Percentiles rank a stretch among this genome's conserved stretches.
These are phyloP conservation scores for Clepsis dumicolana DNA, from an alignment of 2,888 invertebrate genomes.

Conservation along the genomic window DNA sequence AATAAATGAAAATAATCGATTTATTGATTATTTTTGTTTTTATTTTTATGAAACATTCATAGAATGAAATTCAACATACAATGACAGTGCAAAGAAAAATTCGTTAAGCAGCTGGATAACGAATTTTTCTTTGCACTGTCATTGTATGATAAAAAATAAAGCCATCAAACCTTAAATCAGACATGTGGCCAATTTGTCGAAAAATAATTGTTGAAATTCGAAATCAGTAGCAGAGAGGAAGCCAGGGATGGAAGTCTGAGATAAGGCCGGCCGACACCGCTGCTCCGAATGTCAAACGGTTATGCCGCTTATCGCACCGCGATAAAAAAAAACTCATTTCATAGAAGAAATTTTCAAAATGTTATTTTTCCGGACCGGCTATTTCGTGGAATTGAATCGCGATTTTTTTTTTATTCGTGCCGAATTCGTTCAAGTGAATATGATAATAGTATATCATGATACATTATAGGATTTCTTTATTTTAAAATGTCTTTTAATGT, in stretches of 20 bases:
- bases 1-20: too few species aligned
- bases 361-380: slow-evolving; percentile 6
- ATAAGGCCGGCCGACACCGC: slow-evolving; percentile 28
- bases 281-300: slow-evolving; percentile 29
- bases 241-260: slow-evolving; percentile 19
- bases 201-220: slow-evolving; percentile 18
- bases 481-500: too few species aligned
- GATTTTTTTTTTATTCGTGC: slow-evolving; percentile 9
- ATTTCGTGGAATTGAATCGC: slow-evolving; percentile 13
- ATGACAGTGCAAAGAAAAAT: too few species aligned
- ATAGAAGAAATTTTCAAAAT: slow-evolving; percentile 15
- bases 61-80: too few species aligned
- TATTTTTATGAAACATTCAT: too few species aligned
- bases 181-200: not conserved
- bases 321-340: slow-evolving; percentile 42
- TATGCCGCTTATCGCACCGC: slow-evolving; percentile 31
- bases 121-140: too few species aligned
- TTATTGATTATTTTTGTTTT: too few species aligned
- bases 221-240: slow-evolving; percentile 13
- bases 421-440: not conserved
- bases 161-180: not conserved
- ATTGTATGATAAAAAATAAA: not conserved
- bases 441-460: not conserved
- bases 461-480: too few species aligned
- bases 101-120: too few species aligned